Conservation (phyloP, 2,888 invertebrate species). For the Ceramica pisi region DNA sequence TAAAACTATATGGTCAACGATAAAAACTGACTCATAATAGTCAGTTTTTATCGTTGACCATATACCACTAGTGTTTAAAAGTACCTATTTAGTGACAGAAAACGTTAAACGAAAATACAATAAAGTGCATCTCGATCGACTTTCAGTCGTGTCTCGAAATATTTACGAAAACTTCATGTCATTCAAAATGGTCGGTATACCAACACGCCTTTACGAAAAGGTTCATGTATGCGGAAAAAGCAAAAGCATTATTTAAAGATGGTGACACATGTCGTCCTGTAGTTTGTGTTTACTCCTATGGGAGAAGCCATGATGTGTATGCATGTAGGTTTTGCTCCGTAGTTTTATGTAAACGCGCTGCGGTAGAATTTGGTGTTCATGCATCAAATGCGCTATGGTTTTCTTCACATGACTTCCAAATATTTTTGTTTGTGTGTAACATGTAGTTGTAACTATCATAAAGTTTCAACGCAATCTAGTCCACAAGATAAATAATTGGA, state of each 20-base stretch:
- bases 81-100: no score
- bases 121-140: no score
- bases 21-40: no score
- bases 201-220: neutral
- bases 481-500: no score
- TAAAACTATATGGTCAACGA: no score
- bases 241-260: constrained; percentile 32
- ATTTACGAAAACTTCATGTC: neutral
- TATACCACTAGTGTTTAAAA: no score
- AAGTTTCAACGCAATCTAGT: neutral
- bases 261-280: constrained; percentile 8
- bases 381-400: neutral
- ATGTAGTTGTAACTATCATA: neutral
- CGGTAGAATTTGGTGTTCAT: constrained; percentile 33
- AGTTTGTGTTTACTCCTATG: constrained; percentile 25
- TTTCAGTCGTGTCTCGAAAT: neutral
- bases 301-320: constrained; percentile 16
- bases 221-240: neutral
- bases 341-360: constrained; percentile 28
- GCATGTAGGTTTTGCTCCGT: neutral
- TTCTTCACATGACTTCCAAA: neutral
- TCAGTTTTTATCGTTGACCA: no score
- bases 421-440: constrained; percentile 2
- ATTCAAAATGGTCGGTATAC: constrained; percentile 5
- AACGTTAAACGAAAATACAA: no score